Base-by-base conservation (phyloP, 2,797 vertebrate genomes). In the Smutsia temminckii region DNA sequence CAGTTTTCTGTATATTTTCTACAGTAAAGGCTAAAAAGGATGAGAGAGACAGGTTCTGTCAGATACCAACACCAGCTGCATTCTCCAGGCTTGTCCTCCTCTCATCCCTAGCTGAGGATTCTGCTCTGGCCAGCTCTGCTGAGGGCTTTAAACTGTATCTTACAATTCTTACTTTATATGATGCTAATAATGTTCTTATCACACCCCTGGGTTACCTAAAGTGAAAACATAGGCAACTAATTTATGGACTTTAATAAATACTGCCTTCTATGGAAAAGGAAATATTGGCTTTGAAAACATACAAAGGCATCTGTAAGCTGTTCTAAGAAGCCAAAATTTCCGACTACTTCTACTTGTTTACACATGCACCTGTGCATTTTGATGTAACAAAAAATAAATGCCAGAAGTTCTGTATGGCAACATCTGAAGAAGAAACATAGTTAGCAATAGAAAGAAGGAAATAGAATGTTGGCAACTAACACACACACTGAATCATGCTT, bases 361-460 rank as follows among this genome's bases (percentile, higher is more conserved):
- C 27, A 95, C 42, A 84, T 6, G 32, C 49, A 92, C 89, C 75
- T 64, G 29, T 66, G 51, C 71, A 81, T 23, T 46, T 46, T 55
- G 77, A 93, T 27, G 71, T 20, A 77, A 87, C 74, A 93, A 57
- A 64, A 77, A 63, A 57, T 23, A 63, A 72, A 85, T 59, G 90
- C 87, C 85, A 53, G n/a, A 64, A 84, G 79, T 84, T 95, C 69
- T 83, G 27, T n/a, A 34, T 23, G 69, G 63, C 72, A 77, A 37
- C 32, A 89, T 81, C 34, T 86, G 55, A 94, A 92, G 95, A 66
- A 96, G 92, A 78, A 89, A 53, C 85, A 87, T 0, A 6, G 85
- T 75, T 2, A 95, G 92, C 59, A 95, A 66, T 6, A 92, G 92
- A 92, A 88, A 92, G 88, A 64, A 94, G 92, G 93, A 96, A 92